Base-by-base conservation (phyloP, 2,113 vertebrate species). In the Saimiri boliviensis region DNA sequence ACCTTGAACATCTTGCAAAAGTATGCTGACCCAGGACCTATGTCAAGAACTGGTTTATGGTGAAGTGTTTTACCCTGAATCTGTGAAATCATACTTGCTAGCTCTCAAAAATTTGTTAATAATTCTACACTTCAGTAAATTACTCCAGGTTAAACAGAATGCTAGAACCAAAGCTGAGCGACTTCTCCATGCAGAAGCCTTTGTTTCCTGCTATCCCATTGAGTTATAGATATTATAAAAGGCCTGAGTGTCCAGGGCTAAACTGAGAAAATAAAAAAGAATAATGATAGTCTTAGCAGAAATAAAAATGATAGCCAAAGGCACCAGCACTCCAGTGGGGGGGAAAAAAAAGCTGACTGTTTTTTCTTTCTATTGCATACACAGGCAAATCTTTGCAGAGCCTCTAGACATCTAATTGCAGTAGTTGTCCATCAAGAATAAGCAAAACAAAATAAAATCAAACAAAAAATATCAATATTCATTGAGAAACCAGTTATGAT, bases 251-350 rank as follows among this genome's bases (percentile, higher is more conserved):
- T 83, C 8, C 42, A 70, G 49, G 11, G 47, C 14, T 71, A 71
- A 89, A 6, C 45, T 70, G 12, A 86, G 68, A 83, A 70, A 81
- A 87, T 54, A 84, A 66, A 89, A 88, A 90, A 66, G 49, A 37
- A 80, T 37, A 32, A 13, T n/a, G 79, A 80, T 21, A 42, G 7
- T 83, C 17, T 92, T 27, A 79, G n/a, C 40, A 83, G 14, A 89
- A 96, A 93, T 54, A 37, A 91, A 89, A 91, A 37, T 52, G 42
- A 70, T 74, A 93, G 60, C n/a, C 35, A 42, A 84, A 52, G 27
- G n/a, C 54, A 71, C 19, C 8, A 60, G 11, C 35, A n/a, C 20
- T 54, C 10, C 79, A 6, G 4, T 68, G 60, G n/a, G n/a, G n/a
- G n/a, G n/a, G n/a, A 86, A 6, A 11, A 74, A 60, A 84, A 47